phyloP scores from a whole-genome alignment of 2,797 vertebrate species.

The Geotrypetes seraphini region DNA sequence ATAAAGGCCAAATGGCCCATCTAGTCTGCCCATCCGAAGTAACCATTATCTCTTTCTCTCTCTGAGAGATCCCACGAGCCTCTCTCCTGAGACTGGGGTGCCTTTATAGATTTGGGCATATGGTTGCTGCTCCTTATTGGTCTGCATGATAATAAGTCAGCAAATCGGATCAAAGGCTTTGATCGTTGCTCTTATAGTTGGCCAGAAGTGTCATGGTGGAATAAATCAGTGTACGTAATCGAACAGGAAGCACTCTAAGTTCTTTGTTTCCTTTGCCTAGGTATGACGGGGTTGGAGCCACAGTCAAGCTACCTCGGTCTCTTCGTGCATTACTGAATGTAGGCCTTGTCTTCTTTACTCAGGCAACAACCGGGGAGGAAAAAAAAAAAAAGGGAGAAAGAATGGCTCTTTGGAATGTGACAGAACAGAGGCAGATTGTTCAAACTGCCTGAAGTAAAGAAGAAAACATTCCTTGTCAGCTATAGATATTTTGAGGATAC shows the following conservation, averaged over 20 bases:
- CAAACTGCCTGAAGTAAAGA: conserved; percentile 21
- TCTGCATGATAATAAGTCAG: conserved; percentile 33
- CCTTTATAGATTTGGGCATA: too few species aligned
- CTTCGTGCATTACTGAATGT: conserved; percentile 28
- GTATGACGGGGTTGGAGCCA: conserved; percentile 49
- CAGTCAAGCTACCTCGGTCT: conserved; percentile 25
- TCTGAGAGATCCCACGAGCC: too few species aligned
- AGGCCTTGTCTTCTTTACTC: conserved; percentile 32
- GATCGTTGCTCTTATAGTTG: too few species aligned
- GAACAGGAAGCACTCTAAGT: conserved; percentile 30
- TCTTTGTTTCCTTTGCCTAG: conserved; percentile 48
- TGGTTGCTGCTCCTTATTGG: too few species aligned
- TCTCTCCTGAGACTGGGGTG: too few species aligned
- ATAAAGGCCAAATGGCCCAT: too few species aligned
- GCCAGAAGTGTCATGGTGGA: background rate
- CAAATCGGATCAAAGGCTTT: conserved; percentile 36
- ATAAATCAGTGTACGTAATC: conserved; percentile 1
- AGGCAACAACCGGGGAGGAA: conserved; percentile 14
- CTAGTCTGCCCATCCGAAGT: too few species aligned
- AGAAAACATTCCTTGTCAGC: conserved; percentile 27
- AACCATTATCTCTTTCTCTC: too few species aligned
- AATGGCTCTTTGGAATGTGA: conserved; percentile 48
- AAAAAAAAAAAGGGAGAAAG: too few species aligned
- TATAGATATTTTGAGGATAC: conserved; percentile 37
- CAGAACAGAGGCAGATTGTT: conserved; percentile 48